phyloP scores from a whole-genome alignment of 2,888 invertebrate genomes.

The Lasioglossum zephyrum region DNA sequence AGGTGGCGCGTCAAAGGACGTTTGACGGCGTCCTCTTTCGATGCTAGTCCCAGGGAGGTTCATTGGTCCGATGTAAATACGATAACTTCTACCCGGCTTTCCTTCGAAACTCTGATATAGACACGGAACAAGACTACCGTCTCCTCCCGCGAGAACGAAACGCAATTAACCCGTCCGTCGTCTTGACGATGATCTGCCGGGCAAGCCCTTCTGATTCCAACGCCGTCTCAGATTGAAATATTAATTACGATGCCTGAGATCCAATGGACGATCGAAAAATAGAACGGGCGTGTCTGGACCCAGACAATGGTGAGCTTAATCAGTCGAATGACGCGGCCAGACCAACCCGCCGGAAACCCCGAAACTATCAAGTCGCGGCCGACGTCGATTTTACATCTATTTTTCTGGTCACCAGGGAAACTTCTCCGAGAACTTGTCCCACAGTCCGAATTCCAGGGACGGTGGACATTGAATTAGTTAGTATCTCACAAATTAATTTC shows the following conservation, averaged over 20 bases:
- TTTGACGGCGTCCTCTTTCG: slow-evolving; percentile 39
- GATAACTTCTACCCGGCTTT: slow-evolving; percentile 19
- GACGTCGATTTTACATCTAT: neutral
- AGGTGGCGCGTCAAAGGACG: slow-evolving; percentile 44
- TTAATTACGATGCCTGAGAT: slow-evolving; percentile 38
- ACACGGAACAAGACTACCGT: slow-evolving; percentile 33
- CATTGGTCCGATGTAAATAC: slow-evolving; percentile 57
- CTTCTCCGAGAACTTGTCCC: neutral
- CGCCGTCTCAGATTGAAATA: slow-evolving; percentile 33
- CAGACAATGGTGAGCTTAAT: neutral
- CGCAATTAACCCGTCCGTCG: slow-evolving; percentile 59
- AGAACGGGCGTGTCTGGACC: neutral
- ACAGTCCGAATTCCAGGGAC: neutral
- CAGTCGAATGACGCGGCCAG: neutral
- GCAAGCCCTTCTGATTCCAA: slow-evolving; percentile 7
- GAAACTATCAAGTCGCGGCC: neutral
- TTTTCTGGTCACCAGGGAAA: neutral
- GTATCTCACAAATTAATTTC: neutral
- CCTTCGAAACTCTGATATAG: slow-evolving; percentile 23
- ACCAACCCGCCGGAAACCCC: neutral
- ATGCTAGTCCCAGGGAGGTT: slow-evolving; percentile 42
- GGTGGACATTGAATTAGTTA: neutral
- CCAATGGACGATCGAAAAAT: neutral
- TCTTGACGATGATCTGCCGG: neutral
- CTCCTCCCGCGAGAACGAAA: slow-evolving; percentile 37